Evolutionary conservation across 1,140 invertebrate species (phyloP), one percentile per base, ranked within the genome.

Genomic region (Musca vetustissima): DNA sequence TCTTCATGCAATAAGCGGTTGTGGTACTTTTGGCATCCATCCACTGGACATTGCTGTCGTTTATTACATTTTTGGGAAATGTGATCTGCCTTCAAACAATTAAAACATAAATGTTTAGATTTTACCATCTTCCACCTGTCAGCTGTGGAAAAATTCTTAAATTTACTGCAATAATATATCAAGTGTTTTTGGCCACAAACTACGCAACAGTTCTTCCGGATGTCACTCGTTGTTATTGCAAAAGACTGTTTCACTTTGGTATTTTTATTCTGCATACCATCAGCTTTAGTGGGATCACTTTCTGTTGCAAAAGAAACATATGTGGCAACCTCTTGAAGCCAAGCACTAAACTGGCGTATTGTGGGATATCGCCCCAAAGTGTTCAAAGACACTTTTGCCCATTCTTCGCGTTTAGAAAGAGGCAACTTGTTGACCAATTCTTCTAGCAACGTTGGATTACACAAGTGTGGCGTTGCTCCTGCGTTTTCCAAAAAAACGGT

Each of bases 311-410:
- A 36, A 1, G 28, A 36, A 47, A 67, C 25, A 14, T 43, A 67
- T 43, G 36, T 67, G 70, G 50, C 6, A 80, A 57, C 47, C n/a
- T 67, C 50, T 28, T 67, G 66, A 4, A 55, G 15, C 19, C 50
- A 55, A 6, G 21, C 21, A 47, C 28, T 67, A 67, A 55, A 55
- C 4, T 55, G 14, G 15, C 19, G 57, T 19, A 59, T 32, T 17
- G 19, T 36, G 15, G 25, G 57, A 19, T 59, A 59, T 15, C 9
- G 25, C 14, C 57, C 25, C n/a, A 59, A 22, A 59, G n/a, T 4
- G 19, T 32, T 32, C 13, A 59, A 6, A 9, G 57, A 59, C 8
- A 22, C n/a, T 59, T 19, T 65, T 24, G 55, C 53, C 67, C 15
- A 68, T 68, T 64, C 67, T 32, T 61, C 55, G 2, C 43, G 55